phyloP scores from a whole-genome alignment of 2,888 invertebrate species.

The Romanomermis culicivorax region DNA sequence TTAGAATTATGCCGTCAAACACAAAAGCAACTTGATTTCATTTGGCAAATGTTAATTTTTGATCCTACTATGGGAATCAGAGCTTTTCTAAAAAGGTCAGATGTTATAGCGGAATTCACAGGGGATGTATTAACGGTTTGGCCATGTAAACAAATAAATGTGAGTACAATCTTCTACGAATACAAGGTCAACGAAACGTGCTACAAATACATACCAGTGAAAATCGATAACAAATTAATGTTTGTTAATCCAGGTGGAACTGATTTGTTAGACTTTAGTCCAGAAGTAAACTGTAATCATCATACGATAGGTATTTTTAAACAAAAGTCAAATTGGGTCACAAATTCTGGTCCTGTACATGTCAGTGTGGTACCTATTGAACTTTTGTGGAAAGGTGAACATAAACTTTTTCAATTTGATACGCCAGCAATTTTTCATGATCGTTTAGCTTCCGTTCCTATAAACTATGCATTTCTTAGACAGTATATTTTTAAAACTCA shows the following conservation, averaged over 20 bases:
- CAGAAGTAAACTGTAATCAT: not conserved
- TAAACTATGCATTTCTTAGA: not conserved
- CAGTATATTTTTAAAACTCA: not conserved
- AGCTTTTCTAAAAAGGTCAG: not conserved
- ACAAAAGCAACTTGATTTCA: not conserved
- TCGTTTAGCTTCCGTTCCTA: not conserved
- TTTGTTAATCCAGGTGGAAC: not conserved
- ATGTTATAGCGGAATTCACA: not conserved
- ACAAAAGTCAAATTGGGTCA: not conserved
- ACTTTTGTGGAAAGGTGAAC: not conserved
- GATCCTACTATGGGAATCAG: not conserved
- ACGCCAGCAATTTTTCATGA: not conserved
- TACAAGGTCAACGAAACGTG: constrained; percentile 5
- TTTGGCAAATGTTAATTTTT: not conserved
- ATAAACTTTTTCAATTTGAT: not conserved
- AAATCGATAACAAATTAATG: not conserved
- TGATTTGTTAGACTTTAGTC: not conserved
- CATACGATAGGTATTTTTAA: not conserved
- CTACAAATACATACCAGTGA: not conserved
- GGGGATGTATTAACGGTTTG: not conserved
- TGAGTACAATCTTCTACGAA: not conserved
- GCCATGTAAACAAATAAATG: not conserved
- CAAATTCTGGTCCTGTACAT: not conserved
- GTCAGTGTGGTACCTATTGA: not conserved
- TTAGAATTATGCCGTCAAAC: not conserved